These are phyloP conservation scores for Aphis craccivora DNA, from an alignment of 1,140 invertebrate genomes.

Conservation along the genomic window DNA sequence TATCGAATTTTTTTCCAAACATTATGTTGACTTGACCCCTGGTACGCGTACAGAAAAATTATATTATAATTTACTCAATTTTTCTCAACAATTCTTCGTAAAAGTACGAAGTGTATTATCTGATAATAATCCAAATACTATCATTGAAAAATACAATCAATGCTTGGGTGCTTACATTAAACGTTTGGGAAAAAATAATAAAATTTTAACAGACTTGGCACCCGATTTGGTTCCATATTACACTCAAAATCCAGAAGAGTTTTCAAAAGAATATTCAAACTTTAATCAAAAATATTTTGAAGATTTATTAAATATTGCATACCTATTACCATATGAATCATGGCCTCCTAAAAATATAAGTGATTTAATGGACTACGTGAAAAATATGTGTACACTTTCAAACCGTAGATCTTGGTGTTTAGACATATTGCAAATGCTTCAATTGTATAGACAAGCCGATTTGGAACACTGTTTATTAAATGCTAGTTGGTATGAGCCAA, in stretches of 20 bases:
- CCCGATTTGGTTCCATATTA: slow-evolving; percentile 30
- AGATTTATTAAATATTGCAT: neutral
- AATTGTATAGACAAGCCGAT: neutral
- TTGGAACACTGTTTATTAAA: neutral
- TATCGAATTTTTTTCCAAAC: slow-evolving; percentile 24
- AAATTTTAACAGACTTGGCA: neutral
- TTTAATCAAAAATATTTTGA: slow-evolving; percentile 33
- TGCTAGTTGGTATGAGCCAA: slow-evolving; percentile 16
- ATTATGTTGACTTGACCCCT: neutral
- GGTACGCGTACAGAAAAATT: slow-evolving; percentile 24
- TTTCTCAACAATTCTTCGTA: slow-evolving; percentile 11
- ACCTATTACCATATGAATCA: neutral
- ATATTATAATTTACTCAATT: slow-evolving; percentile 32
- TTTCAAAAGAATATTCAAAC: slow-evolving; percentile 29
- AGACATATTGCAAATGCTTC: slow-evolving; percentile 39
- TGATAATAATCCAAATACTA: neutral
- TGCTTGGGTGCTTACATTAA: neutral
- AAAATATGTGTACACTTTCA: neutral
- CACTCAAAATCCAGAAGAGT: neutral
- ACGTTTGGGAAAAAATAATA: neutral
- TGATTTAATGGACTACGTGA: slow-evolving; percentile 38
- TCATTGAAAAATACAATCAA: slow-evolving; percentile 29
- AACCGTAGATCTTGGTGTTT: slow-evolving; percentile 47
- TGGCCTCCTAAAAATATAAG: slow-evolving; percentile 24
- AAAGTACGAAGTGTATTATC: neutral